A percentile compares a stretch with the other conserved stretches of the same genome.
These are phyloP conservation scores for Meiosimyza platycephala DNA, from an alignment of 2,888 invertebrate species.

Conservation along the genomic window DNA sequence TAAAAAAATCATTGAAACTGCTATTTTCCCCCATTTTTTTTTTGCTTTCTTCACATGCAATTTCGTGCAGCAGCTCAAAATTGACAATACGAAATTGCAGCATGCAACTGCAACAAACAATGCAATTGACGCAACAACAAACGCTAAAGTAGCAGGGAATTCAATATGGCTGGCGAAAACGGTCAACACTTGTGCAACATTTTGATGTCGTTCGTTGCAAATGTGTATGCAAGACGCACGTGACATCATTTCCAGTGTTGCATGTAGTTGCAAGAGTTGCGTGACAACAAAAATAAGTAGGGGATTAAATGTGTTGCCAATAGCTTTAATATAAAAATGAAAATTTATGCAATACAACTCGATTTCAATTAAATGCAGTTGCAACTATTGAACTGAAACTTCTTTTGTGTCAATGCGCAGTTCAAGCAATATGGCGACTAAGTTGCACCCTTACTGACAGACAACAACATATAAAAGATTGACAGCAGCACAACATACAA, in stretches of 20 bases:
- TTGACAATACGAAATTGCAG: no score
- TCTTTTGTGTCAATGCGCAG: no score
- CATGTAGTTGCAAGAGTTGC: not conserved
- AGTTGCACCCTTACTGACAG: no score
- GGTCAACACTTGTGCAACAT: not conserved
- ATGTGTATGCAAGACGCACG: not conserved
- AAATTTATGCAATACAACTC: conserved; percentile 9
- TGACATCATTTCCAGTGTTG: conserved; percentile 5
- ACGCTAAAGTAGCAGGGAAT: not conserved
- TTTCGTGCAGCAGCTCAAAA: no score
- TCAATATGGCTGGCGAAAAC: not conserved
- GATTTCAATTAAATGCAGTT: not conserved
- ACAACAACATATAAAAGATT: no score
- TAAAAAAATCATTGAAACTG: no score
- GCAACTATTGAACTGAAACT: no score
- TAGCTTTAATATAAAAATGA: not conserved
- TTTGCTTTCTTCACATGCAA: no score
- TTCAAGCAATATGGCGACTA: no score
- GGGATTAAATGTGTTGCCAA: not conserved
- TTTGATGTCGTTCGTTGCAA: not conserved
- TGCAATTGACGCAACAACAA: conserved; percentile 1
- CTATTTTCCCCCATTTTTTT: no score
- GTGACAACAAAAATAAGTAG: not conserved
- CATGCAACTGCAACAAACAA: not conserved
- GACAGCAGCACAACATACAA: no score